A percentile compares a stretch with the other conserved stretches of the same genome.
These are phyloP conservation scores for Platynereis dumerilii DNA, from an alignment of 2,888 invertebrate species.

Conservation along the genomic window DNA sequence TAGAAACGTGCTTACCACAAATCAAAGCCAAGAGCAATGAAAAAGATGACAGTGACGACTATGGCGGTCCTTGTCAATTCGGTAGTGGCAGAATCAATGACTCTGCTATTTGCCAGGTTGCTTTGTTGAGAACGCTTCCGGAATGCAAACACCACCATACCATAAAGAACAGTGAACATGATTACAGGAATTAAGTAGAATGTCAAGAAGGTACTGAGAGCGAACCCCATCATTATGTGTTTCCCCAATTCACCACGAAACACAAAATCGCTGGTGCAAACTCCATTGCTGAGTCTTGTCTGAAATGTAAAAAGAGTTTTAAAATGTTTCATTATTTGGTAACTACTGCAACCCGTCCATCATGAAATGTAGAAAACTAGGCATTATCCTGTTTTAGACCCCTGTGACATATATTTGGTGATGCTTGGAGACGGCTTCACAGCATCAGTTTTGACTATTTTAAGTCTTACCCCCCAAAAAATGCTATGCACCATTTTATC, in stretches of 20 bases:
- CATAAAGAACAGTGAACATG: slow-evolving; percentile 4
- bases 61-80: slow-evolving; percentile 4
- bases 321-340: too few species aligned
- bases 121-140: slow-evolving; percentile 4
- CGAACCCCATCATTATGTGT: slow-evolving; percentile 1
- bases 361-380: too few species aligned
- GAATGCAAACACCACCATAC: background rate
- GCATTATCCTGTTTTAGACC: too few species aligned
- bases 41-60: background rate
- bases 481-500: too few species aligned
- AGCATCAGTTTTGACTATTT: too few species aligned
- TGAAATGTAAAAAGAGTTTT: too few species aligned
- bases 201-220: slow-evolving; percentile 4
- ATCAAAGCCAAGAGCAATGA: slow-evolving; percentile 5
- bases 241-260: slow-evolving; percentile 1
- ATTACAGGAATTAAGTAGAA: background rate
- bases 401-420: too few species aligned
- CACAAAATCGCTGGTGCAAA: background rate
- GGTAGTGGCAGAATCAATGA: slow-evolving; percentile 4
- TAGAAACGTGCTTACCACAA: background rate
- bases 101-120: background rate
- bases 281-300: background rate
- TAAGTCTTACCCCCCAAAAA: too few species aligned
- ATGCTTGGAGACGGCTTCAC: too few species aligned
- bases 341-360: too few species aligned